A percentile compares a stretch with the other conserved stretches of the same genome.
phyloP scores from a whole-genome alignment of 2,113 vertebrate species.

The Macrotis lagotis region DNA sequence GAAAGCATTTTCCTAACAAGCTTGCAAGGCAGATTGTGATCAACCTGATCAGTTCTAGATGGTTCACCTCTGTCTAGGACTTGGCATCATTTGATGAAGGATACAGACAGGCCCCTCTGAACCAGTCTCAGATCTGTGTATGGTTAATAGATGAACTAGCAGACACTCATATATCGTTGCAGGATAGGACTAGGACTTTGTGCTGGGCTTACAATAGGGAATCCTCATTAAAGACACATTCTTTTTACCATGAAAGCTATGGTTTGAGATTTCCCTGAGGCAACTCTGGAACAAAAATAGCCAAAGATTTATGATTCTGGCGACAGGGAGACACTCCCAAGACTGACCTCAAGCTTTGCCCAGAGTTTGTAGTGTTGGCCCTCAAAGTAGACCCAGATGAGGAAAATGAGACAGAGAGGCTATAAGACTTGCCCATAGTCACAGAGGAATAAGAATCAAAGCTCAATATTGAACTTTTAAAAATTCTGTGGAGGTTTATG shows the following conservation, averaged over 20 bases:
- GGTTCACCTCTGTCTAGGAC: not conserved
- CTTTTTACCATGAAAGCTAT: not conserved
- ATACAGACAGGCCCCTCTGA: not conserved
- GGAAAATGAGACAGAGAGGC: not conserved
- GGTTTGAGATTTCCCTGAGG: not conserved
- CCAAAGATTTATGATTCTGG: not conserved
- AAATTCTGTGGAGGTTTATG: not conserved
- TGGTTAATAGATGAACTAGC: too few species aligned
- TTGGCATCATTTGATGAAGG: not conserved
- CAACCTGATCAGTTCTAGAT: not conserved
- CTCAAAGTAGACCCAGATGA: not conserved
- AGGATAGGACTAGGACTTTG: not conserved
- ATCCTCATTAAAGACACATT: not conserved
- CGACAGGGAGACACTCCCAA: not conserved
- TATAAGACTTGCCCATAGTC: not conserved
- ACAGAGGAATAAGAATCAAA: not conserved
- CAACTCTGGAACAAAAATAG: not conserved
- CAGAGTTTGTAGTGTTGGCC: not conserved
- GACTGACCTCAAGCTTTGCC: not conserved
- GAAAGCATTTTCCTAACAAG: not conserved
- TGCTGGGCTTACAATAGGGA: not conserved
- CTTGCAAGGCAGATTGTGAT: not conserved
- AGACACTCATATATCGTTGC: not conserved
- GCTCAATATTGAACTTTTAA: not conserved
- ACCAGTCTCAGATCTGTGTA: not conserved